phyloP scores from a whole-genome alignment of 2,113 vertebrate species.

The Limanda limanda region DNA sequence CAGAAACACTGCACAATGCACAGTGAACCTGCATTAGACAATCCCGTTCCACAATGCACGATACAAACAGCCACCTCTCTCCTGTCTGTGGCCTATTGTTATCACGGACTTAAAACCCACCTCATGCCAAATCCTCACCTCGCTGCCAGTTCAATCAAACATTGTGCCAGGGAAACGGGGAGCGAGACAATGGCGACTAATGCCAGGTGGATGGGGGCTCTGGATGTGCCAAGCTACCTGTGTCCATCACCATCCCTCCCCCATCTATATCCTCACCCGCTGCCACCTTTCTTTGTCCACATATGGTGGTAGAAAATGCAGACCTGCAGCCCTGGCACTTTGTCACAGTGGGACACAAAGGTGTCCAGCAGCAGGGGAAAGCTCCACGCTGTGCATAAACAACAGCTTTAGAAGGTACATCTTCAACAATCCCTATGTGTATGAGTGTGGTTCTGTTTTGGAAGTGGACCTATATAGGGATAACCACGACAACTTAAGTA shows the following conservation, averaged over 20 bases:
- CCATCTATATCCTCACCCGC: conserved; percentile 56
- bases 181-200: conserved; percentile 64
- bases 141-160: conserved; percentile 70
- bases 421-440: conserved; percentile 5
- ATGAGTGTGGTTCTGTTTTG: background rate
- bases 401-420: conserved; percentile 41
- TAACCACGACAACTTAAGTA: conserved; percentile 3
- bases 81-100: conserved; percentile 68
- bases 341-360: conserved; percentile 59
- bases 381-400: conserved; percentile 55
- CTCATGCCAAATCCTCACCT: conserved; percentile 70
- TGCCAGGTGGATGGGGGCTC: conserved; percentile 62
- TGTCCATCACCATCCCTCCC: conserved; percentile 55
- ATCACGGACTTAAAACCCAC: conserved; percentile 56
- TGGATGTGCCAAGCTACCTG: conserved; percentile 58
- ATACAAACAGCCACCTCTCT: conserved; percentile 52
- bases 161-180: conserved; percentile 56
- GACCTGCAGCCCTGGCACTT: conserved; percentile 63
- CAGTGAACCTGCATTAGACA: conserved; percentile 64
- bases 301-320: conserved; percentile 53
- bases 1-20: conserved; percentile 62
- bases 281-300: conserved; percentile 64
- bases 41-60: conserved; percentile 56
- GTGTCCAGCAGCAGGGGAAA: conserved; percentile 58
- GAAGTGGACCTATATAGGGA: conserved; percentile 6